Base-by-base conservation (phyloP, 64 coral and sea anemone species). In the Porites lutea region DNA sequence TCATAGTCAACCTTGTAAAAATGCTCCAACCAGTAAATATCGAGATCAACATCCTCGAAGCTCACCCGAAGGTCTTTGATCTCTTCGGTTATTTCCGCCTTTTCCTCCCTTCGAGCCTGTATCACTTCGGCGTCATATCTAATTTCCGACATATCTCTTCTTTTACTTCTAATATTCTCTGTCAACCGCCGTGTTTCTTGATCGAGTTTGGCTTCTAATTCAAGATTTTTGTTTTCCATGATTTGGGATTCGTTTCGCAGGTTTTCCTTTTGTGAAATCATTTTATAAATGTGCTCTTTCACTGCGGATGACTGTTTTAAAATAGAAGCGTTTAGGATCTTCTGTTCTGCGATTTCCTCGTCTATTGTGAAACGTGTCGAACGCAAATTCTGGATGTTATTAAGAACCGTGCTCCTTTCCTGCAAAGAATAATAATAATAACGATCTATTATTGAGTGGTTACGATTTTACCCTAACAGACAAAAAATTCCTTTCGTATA, bases 301-400 rank as follows among this genome's bases (percentile, higher is more conserved):
- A 13, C 81, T 16, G 66, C 61, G 4, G 46, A 6, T 9, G 68
- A 52, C 18, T 50, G 61, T 11, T 84, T 66, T 63, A 50, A 11
- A 22, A 84, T 46, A 3, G 46, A 52, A 8, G 18, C 13, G 18
- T 84, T 84, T 84, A 61, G 60, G 4, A 8, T 37, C 2, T 69
- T 67, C 64, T 84, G 81, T 68, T 84, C 81, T 52, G 66, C 81
- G 13, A 84, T 84, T 50, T 84, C 61, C 63, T 84, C 81, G 48
- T 69, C 61, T 46, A 84, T 1, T 5, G 73, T 19, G 81, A 4
- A 46, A 8, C 62, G 8, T 14, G 19, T 84, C 68, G 45, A 84
- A 48, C 45, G 2, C 9, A 84, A 51, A 13, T 18, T 50, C 8
- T 84, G 81, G 18, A 84, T 84, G 20, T 84, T 67, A n/a, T 65